phyloP scores from a whole-genome alignment of 2,797 vertebrate species.

The Sebastes hubbsi region DNA sequence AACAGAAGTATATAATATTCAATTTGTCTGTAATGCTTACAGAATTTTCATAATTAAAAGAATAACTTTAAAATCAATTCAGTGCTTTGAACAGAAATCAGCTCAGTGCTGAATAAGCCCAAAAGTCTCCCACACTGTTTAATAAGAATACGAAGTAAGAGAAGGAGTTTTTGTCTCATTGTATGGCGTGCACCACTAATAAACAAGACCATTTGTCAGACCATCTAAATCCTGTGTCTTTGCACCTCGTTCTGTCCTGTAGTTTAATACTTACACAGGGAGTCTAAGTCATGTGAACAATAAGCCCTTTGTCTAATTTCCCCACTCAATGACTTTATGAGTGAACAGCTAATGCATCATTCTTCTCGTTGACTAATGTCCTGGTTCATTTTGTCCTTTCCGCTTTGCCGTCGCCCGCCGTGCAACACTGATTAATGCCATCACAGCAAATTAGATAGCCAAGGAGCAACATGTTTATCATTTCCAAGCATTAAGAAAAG shows the following conservation, averaged over 20 bases:
- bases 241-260: background rate
- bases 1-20: background rate
- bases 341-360: slow-evolving; percentile 74
- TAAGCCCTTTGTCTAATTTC: slow-evolving; percentile 63
- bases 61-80: background rate
- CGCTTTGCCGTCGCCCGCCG: slow-evolving; percentile 65
- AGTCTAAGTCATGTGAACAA: slow-evolving; percentile 44
- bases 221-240: background rate
- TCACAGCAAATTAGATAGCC: slow-evolving; percentile 79
- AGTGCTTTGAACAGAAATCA: background rate
- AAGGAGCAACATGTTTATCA: slow-evolving; percentile 80
- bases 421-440: slow-evolving; percentile 79
- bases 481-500: slow-evolving; percentile 67
- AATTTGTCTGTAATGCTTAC: background rate
- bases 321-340: slow-evolving; percentile 66
- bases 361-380: slow-evolving; percentile 77
- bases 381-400: slow-evolving; percentile 77
- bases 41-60: background rate
- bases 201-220: slow-evolving; percentile 1
- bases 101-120: background rate
- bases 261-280: slow-evolving; percentile 21
- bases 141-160: background rate
- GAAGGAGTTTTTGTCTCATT: background rate
- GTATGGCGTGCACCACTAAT: background rate
- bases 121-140: background rate